phyloP scores from a whole-genome alignment of 2,888 invertebrate species.

The Cartodere bifasciata region DNA sequence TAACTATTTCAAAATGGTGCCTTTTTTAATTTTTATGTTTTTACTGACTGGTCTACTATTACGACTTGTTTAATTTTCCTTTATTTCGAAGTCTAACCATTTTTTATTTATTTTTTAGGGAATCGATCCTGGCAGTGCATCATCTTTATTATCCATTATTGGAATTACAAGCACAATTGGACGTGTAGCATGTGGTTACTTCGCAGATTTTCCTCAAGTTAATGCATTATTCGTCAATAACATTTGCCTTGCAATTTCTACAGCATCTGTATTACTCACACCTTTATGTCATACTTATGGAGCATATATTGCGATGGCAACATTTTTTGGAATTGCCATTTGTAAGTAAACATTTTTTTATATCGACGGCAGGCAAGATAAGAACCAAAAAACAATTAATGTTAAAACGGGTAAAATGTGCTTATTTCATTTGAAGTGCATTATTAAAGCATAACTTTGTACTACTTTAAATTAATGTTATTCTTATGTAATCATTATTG shows the following conservation, averaged over 20 bases:
- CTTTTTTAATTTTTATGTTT: no score
- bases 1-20: no score
- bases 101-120: conserved; percentile 40
- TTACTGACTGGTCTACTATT: no score
- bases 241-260: conserved; percentile 79
- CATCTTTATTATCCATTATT: conserved; percentile 67
- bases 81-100: no score
- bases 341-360: no score
- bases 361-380: no score
- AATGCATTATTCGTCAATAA: conserved; percentile 90
- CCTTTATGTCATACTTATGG: conserved; percentile 72
- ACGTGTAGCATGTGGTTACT: conserved; percentile 77
- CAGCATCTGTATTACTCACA: conserved; percentile 68
- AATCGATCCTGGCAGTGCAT: conserved; percentile 57
- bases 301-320: conserved; percentile 65
- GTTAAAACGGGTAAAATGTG: no score
- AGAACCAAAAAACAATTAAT: no score
- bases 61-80: no score
- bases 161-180: conserved; percentile 93
- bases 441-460: not conserved
- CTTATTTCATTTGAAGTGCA: no score
- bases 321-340: conserved; percentile 85
- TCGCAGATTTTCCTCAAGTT: conserved; percentile 85
- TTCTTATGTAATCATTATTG: no score
- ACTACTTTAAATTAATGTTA: no score